These are phyloP conservation scores for Progne subis DNA, from an alignment of 2,113 vertebrate species.

Conservation along the genomic window DNA sequence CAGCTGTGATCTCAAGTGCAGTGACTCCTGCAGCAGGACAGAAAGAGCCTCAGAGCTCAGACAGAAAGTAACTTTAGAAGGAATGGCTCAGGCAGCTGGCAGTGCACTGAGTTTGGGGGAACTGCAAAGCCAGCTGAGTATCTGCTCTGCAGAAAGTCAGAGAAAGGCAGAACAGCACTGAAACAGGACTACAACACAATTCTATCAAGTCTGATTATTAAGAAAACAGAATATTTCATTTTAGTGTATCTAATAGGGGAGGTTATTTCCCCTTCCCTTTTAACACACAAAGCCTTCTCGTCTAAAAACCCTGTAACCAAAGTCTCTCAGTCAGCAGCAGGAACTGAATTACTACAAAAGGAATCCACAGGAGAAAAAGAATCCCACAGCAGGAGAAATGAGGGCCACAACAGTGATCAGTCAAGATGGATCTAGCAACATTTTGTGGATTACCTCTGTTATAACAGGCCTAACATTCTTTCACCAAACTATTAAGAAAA, in stretches of 20 bases:
- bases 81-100: not conserved
- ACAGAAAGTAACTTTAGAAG: not conserved
- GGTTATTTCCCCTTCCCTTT: not conserved
- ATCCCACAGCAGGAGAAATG: not conserved
- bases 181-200: not conserved
- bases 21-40: not conserved
- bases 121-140: accelerated
- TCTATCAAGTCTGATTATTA: not conserved
- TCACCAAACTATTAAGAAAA: not conserved
- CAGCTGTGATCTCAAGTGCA: accelerated
- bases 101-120: not conserved
- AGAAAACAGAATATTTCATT: not conserved
- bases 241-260: not conserved
- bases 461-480: not conserved
- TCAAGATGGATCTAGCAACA: not conserved
- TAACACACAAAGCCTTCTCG: not conserved
- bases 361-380: not conserved
- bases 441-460: not conserved
- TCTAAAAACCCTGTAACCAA: not conserved
- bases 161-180: not conserved
- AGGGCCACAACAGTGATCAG: not conserved
- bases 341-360: not conserved
- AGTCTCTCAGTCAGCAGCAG: not conserved
- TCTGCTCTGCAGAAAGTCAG: not conserved
- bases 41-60: not conserved